Base-by-base conservation (phyloP, 23 tunicate genomes). In the Ciona savignyi region DNA sequence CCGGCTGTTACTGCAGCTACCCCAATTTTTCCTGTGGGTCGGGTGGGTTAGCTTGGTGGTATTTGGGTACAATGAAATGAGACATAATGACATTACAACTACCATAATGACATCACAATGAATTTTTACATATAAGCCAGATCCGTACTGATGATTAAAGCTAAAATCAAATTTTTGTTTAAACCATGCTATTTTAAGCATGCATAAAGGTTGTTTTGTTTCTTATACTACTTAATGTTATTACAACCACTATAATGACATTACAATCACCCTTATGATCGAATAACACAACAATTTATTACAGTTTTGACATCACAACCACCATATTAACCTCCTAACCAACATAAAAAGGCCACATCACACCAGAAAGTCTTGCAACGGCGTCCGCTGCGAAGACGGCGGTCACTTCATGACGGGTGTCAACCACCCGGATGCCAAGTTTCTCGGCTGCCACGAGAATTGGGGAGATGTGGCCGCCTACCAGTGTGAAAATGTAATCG, bases 1-100 rank as follows among this genome's bases (percentile, higher is more conserved):
- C 99, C 99, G 23, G 99, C 99, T 3, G 99, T 95, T 1, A 95
- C 99, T 22, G 95, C 99, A n/a, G 99, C 99, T 3, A 95, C 99
- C 21, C 99, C 99, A 61, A 95, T 71, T 42, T 80, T 74, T 4
- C 99, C 99, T 80, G 85, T 11, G 65, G 32, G 30, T 70, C n/a
- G n/a, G n/a, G n/a, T n/a, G n/a, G n/a, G n/a, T 65, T n/a, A 11
- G 23, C 19, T 19, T 51, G 19, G 21, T 19, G 21, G 19, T 51
- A 51, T 21, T 19, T 51, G 19, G 19, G 64, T 15, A 70, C 11
- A 27, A 11, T 11, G 9, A 70, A 30, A 15, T 70, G 11, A 30
- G 31, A 70, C 6, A 27, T 27, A 19, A 70, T 9, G 25, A 65
- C 23, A 19, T 21, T 23, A n/a, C n/a, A n/a, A n/a, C n/a, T n/a